Percentiles rank a stretch among this genome's conserved stretches.
Evolutionary conservation across 2,797 vertebrate genomes (phyloP).

Genomic region (Danio jaintianensis): DNA sequence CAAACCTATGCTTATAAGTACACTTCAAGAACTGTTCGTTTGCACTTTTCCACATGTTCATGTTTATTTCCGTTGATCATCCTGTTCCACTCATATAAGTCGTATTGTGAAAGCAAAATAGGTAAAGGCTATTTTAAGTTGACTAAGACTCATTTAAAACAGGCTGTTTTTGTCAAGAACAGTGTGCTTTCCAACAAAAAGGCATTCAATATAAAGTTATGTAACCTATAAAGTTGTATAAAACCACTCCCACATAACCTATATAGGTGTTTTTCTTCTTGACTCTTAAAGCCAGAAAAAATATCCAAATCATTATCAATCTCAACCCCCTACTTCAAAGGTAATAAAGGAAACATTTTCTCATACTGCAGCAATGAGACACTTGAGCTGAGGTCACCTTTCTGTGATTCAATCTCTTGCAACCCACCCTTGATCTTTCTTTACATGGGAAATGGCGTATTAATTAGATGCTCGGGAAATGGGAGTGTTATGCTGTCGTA

Average conservation of each 20-base stretch:
- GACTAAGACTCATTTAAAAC: not conserved
- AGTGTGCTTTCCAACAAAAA: not conserved
- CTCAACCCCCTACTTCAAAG: slow-evolving; percentile 41
- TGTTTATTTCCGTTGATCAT: not conserved
- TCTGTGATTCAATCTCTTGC: slow-evolving; percentile 64
- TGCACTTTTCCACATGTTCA: too few species aligned
- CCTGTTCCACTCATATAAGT: not conserved
- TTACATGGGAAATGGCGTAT: slow-evolving; percentile 66
- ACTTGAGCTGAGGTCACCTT: slow-evolving; percentile 44
- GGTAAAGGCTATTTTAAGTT: not conserved
- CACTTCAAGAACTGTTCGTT: too few species aligned
- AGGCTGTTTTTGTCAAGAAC: not conserved
- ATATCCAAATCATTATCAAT: slow-evolving; percentile 26
- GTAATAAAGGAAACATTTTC: slow-evolving; percentile 34
- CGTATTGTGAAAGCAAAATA: not conserved
- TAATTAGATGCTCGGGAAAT: slow-evolving; percentile 69
- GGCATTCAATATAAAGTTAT: too few species aligned
- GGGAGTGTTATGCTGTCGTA: slow-evolving; percentile 58
- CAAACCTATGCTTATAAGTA: too few species aligned
- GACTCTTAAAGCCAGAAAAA: not conserved
- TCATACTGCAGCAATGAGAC: not conserved
- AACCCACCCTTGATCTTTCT: slow-evolving; percentile 67
- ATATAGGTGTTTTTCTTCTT: not conserved
- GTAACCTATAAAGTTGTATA: not conserved
- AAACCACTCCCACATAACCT: not conserved